phyloP scores from a whole-genome alignment of 2,797 vertebrate genomes.

The Pterois miles region DNA sequence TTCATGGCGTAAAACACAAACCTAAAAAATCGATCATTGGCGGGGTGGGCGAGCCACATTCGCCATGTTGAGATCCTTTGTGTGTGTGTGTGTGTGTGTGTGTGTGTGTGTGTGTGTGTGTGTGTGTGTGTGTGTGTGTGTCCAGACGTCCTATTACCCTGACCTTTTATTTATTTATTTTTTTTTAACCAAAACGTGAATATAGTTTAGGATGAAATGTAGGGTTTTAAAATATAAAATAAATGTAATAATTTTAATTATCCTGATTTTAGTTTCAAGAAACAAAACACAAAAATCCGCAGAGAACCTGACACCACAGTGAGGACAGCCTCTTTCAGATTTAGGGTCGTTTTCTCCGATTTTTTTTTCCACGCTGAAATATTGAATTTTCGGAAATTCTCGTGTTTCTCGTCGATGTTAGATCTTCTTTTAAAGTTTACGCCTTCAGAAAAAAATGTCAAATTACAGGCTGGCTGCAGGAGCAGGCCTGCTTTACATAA shows the following conservation, averaged over 20 bases:
- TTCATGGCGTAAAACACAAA: slow-evolving; percentile 19
- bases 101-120: slow-evolving; percentile 34
- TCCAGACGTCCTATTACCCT: slow-evolving; percentile 12
- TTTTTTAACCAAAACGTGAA: neutral
- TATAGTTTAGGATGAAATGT: neutral
- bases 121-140: slow-evolving; percentile 39
- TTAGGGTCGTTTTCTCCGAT: neutral
- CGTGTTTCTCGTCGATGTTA: neutral
- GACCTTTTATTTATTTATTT: slow-evolving; percentile 2
- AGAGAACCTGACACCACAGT: slow-evolving; percentile 10
- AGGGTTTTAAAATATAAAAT: neutral
- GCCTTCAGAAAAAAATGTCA: slow-evolving; percentile 30
- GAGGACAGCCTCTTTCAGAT: neutral
- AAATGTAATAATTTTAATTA: neutral
- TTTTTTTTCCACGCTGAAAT: neutral
- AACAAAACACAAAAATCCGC: neutral
- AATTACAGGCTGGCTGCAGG: slow-evolving; percentile 51
- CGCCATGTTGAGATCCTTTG: slow-evolving; percentile 63
- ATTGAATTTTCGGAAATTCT: slow-evolving; percentile 6
- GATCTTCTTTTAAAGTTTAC: slow-evolving; percentile 8
- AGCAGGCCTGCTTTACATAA: slow-evolving; percentile 61
- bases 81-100: slow-evolving; percentile 36
- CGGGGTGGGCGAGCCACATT: slow-evolving; percentile 35
- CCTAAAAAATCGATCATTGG: slow-evolving; percentile 27
- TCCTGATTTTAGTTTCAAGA: neutral